Evolutionary conservation across 2,113 vertebrate species (phyloP), one percentile per base, ranked within the genome.

Genomic region (Aramus guarauna): DNA sequence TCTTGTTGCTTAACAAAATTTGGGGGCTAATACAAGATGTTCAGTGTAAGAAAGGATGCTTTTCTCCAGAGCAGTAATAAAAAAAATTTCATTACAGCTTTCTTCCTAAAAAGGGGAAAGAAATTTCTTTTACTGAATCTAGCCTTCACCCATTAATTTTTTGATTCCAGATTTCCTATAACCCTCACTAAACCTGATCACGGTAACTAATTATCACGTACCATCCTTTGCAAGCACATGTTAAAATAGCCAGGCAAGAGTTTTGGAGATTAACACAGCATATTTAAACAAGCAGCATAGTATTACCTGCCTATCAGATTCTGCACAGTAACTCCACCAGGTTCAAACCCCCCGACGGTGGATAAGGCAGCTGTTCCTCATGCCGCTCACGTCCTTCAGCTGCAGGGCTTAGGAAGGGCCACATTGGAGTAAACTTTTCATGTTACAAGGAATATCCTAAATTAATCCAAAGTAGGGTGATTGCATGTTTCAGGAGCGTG

Each of bases 311-410:
- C 98, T 96, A 99, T 98, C 98, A 98, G 76, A 89, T 71, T 22
- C 91, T 91, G 75, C 97, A 97, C 7, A 98, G 97, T 43, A 99
- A 97, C 47, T 98, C 85, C 52, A 96, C 50, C 4, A 98, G 98
- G 50, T 99, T 97, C 84, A 99, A 98, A 69, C 98, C 98, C 34
- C 98, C 98, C 48, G 90, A 96, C 17, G 99, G 96, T 5, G 99
- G 97, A 93, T 94, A 93, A 60, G 98, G 98, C 83, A 99, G 96
- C 98, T 98, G 98, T 59, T 98, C 96, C 67, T 96, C 41, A 0
- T 97, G 97, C 39, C 94, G 82, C 21, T 48, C 15, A 0, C 96
- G 91, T 59, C 81, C 91, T 86, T 86, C 81, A 72, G 76, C 6
- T 48, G 94, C 93, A 12, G 72, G 71, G 37, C 24, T 93, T 85